phyloP scores from a whole-genome alignment of 2,888 invertebrate genomes.

The Eupithecia exiguata region DNA sequence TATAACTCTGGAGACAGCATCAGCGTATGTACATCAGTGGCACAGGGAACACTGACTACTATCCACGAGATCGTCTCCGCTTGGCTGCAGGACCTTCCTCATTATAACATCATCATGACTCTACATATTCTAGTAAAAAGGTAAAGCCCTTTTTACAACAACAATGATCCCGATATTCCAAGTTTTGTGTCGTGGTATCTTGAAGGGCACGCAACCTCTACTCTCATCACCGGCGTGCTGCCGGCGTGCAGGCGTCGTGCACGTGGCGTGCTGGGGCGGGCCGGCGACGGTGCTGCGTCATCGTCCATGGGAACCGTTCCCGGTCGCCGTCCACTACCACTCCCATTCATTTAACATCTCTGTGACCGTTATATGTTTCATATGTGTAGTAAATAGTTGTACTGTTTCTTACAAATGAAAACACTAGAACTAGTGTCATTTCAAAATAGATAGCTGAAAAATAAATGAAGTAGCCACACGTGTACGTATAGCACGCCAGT shows the following conservation, averaged over 20 bases:
- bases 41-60: no score
- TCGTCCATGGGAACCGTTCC: neutral
- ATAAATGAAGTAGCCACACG: neutral
- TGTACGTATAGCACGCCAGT: neutral
- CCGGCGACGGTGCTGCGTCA: neutral
- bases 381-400: no score
- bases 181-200: neutral
- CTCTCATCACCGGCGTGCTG: neutral
- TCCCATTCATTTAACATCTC: neutral
- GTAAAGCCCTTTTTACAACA: neutral
- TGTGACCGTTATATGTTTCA: no score
- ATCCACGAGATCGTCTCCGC: no score
- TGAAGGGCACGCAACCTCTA: neutral
- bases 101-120: neutral
- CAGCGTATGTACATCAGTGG: no score
- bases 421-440: neutral
- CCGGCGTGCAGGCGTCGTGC: neutral
- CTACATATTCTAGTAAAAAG: neutral
- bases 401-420: no score
- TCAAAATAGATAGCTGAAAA: neutral
- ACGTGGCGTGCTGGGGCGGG: neutral
- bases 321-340: neutral
- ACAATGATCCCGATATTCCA: neutral
- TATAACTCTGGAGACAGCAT: no score
- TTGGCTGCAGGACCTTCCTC: no score